Conservation (phyloP, 2,797 vertebrate species). For the Pangasius djambal region DNA sequence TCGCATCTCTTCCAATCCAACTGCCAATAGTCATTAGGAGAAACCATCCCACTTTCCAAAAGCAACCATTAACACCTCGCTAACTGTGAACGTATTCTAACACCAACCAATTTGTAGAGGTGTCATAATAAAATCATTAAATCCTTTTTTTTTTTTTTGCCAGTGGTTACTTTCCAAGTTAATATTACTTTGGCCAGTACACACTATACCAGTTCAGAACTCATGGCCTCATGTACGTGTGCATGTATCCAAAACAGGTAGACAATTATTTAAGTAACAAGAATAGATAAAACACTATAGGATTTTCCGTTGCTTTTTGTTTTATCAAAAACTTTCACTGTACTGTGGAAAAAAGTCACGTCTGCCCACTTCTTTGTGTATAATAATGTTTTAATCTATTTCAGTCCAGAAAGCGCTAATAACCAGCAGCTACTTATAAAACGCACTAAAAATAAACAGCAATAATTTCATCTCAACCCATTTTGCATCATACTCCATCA, state of each 20-base stretch:
- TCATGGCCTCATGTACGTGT: neutral
- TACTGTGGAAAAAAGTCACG: neutral
- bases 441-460: no score
- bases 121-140: neutral
- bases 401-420: neutral
- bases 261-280: neutral
- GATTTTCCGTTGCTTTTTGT: neutral
- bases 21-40: slow-evolving; percentile 16
- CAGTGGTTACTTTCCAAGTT: neutral
- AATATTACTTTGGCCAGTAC: neutral
- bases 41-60: slow-evolving; percentile 1
- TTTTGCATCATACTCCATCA: no score
- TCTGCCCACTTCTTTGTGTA: neutral
- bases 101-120: neutral
- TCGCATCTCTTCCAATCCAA: slow-evolving; percentile 10
- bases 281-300: neutral
- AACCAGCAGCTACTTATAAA: neutral
- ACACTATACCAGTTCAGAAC: neutral
- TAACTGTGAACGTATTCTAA: slow-evolving; percentile 15
- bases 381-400: neutral
- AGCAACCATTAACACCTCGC: neutral
- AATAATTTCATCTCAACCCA: no score
- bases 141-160: neutral
- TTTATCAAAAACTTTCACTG: neutral
- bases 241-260: neutral